Conservation (phyloP, 2,888 invertebrate species). For the Drosophila anceps region DNA sequence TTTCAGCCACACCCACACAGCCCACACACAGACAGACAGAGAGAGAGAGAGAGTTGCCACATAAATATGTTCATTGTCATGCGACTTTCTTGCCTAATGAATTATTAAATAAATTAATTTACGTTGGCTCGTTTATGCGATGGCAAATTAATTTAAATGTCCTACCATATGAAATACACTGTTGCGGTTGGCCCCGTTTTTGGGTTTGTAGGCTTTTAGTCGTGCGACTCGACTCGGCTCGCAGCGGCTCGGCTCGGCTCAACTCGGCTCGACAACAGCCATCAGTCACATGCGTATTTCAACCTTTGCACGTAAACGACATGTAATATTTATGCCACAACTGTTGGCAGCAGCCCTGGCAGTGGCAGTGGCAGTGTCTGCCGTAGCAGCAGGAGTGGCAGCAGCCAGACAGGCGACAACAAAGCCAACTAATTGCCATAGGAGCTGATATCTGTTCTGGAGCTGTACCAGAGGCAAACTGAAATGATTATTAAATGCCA, state of each 20-base stretch:
- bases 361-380: conserved; percentile 14
- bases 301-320: conserved; percentile 41
- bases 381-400: conserved; percentile 8
- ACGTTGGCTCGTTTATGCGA: conserved; percentile 62
- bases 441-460: conserved; percentile 33
- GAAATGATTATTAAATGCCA: conserved; percentile 60
- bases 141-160: conserved; percentile 79
- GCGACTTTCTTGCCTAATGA: conserved; percentile 77
- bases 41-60: conserved; percentile 27
- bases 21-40: conserved; percentile 8
- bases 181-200: conserved; percentile 34
- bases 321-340: conserved; percentile 69
- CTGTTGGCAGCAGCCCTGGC: conserved; percentile 40
- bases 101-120: conserved; percentile 81
- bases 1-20: conserved; percentile 23
- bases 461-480: not conserved
- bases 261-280: conserved; percentile 16
- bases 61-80: conserved; percentile 72
- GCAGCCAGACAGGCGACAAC: conserved; percentile 39
- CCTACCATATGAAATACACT: conserved; percentile 55
- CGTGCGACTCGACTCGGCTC: conserved; percentile 8
- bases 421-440: conserved; percentile 66
- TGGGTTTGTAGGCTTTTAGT: conserved; percentile 33
- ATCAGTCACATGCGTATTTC: conserved; percentile 34
- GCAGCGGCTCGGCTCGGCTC: not conserved